Evolutionary conservation across 2,797 vertebrate species (phyloP).

Genomic region (Aeoliscus strigatus): DNA sequence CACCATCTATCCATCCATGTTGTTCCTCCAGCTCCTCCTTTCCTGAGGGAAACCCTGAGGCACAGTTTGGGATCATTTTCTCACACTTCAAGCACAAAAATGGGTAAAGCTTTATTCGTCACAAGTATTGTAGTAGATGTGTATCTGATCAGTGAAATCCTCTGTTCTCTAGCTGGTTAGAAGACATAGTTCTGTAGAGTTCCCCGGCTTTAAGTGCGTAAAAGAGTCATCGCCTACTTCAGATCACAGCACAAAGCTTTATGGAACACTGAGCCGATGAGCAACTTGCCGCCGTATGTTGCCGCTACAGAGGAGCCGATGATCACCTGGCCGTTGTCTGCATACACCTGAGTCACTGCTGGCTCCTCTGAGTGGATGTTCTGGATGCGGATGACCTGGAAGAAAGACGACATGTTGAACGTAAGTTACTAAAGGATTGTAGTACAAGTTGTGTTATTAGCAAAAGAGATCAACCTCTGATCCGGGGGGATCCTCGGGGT

Average conservation of each 20-base stretch:
- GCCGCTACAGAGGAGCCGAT: constrained; percentile 82
- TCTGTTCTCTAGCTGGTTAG: not conserved
- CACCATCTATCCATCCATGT: too few relatives aligned
- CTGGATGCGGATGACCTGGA: constrained; percentile 81
- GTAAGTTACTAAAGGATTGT: too few relatives aligned
- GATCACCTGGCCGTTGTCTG: constrained; percentile 81
- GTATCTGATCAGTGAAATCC: not conserved
- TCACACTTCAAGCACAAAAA: too few relatives aligned
- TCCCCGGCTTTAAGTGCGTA: too few relatives aligned
- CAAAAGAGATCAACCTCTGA: constrained; percentile 78
- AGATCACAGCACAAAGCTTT: constrained; percentile 84
- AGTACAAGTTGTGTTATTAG: not conserved
- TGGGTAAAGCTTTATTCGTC: too few relatives aligned
- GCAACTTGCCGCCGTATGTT: constrained; percentile 72
- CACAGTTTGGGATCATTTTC: too few relatives aligned
- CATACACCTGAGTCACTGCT: constrained; percentile 72
- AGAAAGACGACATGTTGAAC: not conserved
- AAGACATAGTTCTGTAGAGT: too few relatives aligned
- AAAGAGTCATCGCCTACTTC: constrained; percentile 30
- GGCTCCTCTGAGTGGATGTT: constrained; percentile 79
- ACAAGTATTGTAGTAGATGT: too few relatives aligned
- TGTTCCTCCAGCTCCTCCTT: too few relatives aligned
- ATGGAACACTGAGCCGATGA: constrained; percentile 88
- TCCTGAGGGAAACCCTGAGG: too few relatives aligned
- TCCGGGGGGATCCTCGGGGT: constrained; percentile 73